Evolutionary conservation across 1,140 invertebrate species (phyloP).

Genomic region (Babylonia areolata): DNA sequence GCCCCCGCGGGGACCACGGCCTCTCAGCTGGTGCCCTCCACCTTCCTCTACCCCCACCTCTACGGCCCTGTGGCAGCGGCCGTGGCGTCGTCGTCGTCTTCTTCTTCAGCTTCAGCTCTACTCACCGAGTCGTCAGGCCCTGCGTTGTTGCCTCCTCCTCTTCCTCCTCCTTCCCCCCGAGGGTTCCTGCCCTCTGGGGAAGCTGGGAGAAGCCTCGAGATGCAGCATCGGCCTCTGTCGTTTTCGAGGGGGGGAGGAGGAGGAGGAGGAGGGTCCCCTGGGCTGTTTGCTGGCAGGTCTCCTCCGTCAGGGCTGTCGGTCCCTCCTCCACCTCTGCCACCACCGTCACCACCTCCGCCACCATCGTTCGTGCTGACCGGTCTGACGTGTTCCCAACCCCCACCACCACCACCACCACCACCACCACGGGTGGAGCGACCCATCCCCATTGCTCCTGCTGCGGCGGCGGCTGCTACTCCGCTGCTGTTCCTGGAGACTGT

Average conservation of each 20-base stretch:
- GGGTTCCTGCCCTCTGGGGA: neutral
- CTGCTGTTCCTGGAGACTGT: neutral
- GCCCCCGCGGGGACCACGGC: constrained; percentile 44
- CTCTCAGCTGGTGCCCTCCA: constrained; percentile 52
- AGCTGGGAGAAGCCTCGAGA: neutral
- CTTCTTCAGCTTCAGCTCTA: no score
- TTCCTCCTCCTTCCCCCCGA: constrained; percentile 35
- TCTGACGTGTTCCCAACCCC: neutral
- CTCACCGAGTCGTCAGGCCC: no score
- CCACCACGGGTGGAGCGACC: neutral
- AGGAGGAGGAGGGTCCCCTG: neutral
- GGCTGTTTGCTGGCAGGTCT: constrained; percentile 43
- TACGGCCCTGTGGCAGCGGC: constrained; percentile 60
- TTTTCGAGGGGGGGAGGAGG: no score
- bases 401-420: neutral
- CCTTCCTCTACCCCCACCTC: constrained; percentile 67
- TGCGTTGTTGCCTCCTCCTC: no score
- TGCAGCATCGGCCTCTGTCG: neutral
- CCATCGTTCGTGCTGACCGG: neutral
- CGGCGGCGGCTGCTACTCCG: neutral
- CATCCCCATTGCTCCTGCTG: neutral
- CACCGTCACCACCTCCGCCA: neutral
- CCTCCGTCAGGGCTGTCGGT: neutral
- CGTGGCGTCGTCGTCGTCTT: no score
- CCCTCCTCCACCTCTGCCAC: neutral